Percentiles rank a stretch among this genome's conserved stretches.
Conservation (phyloP, 2,888 invertebrate species). For the Galerucella calmariensis region DNA sequence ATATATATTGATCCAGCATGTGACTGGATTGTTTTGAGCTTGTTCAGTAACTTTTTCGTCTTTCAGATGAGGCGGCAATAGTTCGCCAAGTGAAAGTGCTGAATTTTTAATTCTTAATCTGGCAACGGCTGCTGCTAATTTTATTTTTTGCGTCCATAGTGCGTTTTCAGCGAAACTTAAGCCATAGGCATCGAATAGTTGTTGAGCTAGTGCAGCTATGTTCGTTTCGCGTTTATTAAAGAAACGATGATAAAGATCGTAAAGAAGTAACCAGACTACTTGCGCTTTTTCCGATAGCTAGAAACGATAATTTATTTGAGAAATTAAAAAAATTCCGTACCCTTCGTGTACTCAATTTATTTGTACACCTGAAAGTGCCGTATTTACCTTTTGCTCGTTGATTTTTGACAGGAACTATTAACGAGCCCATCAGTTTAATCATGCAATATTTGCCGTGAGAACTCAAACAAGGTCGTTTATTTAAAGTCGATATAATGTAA, state of each 20-base stretch:
- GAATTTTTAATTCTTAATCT: constrained; percentile 77
- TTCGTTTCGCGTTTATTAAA: constrained; percentile 64
- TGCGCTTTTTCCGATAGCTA: constrained; percentile 52
- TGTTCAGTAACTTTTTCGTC: constrained; percentile 75
- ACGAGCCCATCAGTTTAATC: constrained; percentile 36
- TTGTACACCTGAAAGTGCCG: constrained; percentile 31
- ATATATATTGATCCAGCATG: constrained; percentile 85
- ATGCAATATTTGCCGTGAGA: constrained; percentile 33
- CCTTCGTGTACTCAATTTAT: constrained; percentile 28
- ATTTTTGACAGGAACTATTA: constrained; percentile 34
- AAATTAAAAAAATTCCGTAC: too few relatives aligned
- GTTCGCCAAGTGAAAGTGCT: constrained; percentile 75
- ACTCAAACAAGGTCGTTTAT: constrained; percentile 28
- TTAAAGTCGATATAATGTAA: not conserved
- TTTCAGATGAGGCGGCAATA: constrained; percentile 78
- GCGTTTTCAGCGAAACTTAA: constrained; percentile 70
- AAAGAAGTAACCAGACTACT: constrained; percentile 74
- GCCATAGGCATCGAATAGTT: constrained; percentile 56
- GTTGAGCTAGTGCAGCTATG: constrained; percentile 50
- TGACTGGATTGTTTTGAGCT: constrained; percentile 68
- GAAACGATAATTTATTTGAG: too few relatives aligned
- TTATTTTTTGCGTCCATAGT: constrained; percentile 74
- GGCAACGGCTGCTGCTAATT: constrained; percentile 81
- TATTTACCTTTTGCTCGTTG: constrained; percentile 38
- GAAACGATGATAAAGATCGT: constrained; percentile 75